Evolutionary conservation across 2,113 vertebrate genomes (phyloP), one percentile per base, ranked within the genome.

Genomic region (Lepus americanus): DNA sequence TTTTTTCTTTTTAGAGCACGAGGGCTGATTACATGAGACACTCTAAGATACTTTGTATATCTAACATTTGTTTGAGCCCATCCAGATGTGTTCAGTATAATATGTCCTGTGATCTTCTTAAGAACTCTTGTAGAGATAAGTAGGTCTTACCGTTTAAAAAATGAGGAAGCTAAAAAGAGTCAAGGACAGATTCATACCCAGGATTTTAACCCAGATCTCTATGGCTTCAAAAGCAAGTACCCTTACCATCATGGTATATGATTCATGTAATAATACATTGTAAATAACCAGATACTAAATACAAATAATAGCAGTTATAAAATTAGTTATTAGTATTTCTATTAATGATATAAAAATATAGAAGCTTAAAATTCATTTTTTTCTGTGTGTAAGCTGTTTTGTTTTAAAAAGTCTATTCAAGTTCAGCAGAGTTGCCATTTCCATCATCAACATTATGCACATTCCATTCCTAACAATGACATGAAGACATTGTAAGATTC

Each of bases 271-370:
- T 89, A 89, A 94, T 5, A 86, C 53, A 13, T 89, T 73, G 1
- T 87, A 87, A 85, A 73, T 74, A 78, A 55, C 49, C 17, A 94
- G 85, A 87, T 86, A 63, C 33, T 85, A 85, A 92, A 80, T 92
- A 3, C 67, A 90, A 74, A 61, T 89, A 61, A 31, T 86, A 31
- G 31, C 80, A 89, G 64, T 78, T 70, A 67, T 36, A 89, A 83
- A 94, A 81, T 87, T 20, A 84, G 16, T 79, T 70, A 33, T 36
- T 95, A 89, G n/a, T 76, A 66, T 85, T 78, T 84, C 6, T 23
- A 5, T 85, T 92, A 89, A 31, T 79, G 31, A 89, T 74, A 44
- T 6, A 85, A 83, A 92, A 79, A 44, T 13, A 77, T 80, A 3
- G 22, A 93, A 79, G 14, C 44, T 69, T 86, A 88, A 89, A 19